Conservation (phyloP, 2,888 invertebrate species). For the Tiphia femorata region DNA sequence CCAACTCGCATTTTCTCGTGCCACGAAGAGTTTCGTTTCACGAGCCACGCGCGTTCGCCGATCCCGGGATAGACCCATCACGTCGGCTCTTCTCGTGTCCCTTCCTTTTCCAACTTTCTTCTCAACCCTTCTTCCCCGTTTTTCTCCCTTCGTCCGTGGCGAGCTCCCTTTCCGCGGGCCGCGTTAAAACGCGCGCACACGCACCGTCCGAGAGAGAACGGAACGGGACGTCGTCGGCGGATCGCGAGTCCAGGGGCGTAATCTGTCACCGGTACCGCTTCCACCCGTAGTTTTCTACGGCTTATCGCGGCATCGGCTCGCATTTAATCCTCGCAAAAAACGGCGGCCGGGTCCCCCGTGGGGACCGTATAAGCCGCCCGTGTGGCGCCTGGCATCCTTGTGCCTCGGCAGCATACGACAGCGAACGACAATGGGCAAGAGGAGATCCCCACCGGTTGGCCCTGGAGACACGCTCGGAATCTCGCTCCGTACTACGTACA, state of each 20-base stretch:
- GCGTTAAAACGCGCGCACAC: too few species aligned
- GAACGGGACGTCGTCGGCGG: slow-evolving; percentile 33
- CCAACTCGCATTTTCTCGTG: too few species aligned
- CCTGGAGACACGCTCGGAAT: slow-evolving; percentile 35
- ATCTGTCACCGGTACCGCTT: slow-evolving; percentile 62
- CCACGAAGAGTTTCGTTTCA: too few species aligned
- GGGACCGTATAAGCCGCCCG: slow-evolving; percentile 60
- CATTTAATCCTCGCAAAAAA: slow-evolving; percentile 65
- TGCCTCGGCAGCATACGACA: slow-evolving; percentile 38
- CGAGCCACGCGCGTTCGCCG: too few species aligned
- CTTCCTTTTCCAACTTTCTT: not conserved
- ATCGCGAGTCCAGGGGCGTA: slow-evolving; percentile 53
- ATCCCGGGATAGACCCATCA: too few species aligned
- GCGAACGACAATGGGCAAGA: slow-evolving; percentile 43
- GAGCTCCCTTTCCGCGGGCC: not conserved
- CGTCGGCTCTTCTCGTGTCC: too few species aligned
- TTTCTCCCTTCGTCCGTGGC: not conserved
- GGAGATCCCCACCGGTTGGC: slow-evolving; percentile 30
- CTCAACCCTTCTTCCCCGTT: not conserved
- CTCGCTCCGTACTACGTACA: slow-evolving; percentile 34
- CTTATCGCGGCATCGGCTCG: slow-evolving; percentile 64
- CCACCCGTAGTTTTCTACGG: slow-evolving; percentile 57
- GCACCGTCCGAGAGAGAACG: too few species aligned
- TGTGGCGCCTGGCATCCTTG: slow-evolving; percentile 64
- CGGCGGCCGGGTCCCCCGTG: slow-evolving; percentile 49